Base-by-base conservation (phyloP, 2,113 vertebrate genomes). In the Noturus placidus region DNA sequence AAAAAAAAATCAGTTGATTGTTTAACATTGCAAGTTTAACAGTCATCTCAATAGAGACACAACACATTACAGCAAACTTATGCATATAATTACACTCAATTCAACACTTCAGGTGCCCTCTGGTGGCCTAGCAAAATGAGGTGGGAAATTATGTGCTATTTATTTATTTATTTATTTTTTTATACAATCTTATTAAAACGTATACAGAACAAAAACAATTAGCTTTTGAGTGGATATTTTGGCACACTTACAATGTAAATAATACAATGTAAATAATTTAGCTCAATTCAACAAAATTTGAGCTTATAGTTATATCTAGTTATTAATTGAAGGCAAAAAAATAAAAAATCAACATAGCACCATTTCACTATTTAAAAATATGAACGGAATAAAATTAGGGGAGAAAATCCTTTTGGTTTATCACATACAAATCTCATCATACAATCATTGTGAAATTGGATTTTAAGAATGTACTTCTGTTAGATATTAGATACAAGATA, bases 291-390 rank as follows among this genome's bases (percentile, higher is more conserved):
- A 70, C 70, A 78, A 42, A 83, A 57, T 46, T 67, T 82, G 63
- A 90, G 88, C 50, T 72, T 88, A 86, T 85, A 85, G 5, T 77
- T 70, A 61, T 85, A 67, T 87, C 84, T 90, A 91, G 85, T 86
- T 93, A 94, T 92, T 92, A 91, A 91, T 91, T 91, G 91, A 91
- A 91, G 90, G 90, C 86, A 92, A 88, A 93, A 91, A 90, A 50
- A 11, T 4, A 42, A 42, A 42, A 46, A 46, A 46, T 46, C 46
- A n/a, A 81, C 91, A 93, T 93, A 95, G 94, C 95, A 96, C 95
- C 94, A 92, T 95, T 95, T 92, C 86, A 80, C 61, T 33, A 46
- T 50, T 74, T 80, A 90, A 88, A 65, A 87, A 85, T 87, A 89
- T 86, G 93, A 89, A 93, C 90, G 93, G 93, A 89, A 90, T 85